phyloP scores from a whole-genome alignment of 2,888 invertebrate species.

The Phorcus lineatus region DNA sequence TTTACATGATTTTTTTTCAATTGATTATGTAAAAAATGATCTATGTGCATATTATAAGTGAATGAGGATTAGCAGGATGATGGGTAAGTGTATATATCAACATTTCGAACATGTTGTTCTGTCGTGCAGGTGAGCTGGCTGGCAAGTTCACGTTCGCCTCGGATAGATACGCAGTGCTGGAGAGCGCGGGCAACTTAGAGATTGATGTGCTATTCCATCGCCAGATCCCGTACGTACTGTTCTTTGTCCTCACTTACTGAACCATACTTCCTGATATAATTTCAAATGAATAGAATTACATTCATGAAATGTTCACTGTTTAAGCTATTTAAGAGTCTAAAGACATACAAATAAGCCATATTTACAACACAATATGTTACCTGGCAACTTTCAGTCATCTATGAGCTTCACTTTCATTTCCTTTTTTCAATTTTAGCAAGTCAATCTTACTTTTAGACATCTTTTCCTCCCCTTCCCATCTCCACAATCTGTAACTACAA shows the following conservation, averaged over 20 bases:
- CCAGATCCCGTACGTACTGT: slow-evolving; percentile 57
- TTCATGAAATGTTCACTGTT: background rate
- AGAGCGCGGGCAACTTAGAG: slow-evolving; percentile 69
- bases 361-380: background rate
- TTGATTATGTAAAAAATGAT: too few relatives aligned
- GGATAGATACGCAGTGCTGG: slow-evolving; percentile 70
- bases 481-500: too few relatives aligned
- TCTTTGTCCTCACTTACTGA: background rate
- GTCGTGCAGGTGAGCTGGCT: slow-evolving; percentile 60
- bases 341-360: background rate
- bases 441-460: too few relatives aligned
- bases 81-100: too few relatives aligned
- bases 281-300: background rate
- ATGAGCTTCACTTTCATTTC: too few relatives aligned
- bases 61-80: too few relatives aligned
- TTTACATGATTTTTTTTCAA: too few relatives aligned
- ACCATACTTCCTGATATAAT: background rate
- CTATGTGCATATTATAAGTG: too few relatives aligned
- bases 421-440: too few relatives aligned
- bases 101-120: background rate
- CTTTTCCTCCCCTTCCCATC: too few relatives aligned
- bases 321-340: background rate
- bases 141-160: slow-evolving; percentile 73
- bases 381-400: background rate
- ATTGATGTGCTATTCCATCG: slow-evolving; percentile 71